A percentile compares a stretch with the other conserved stretches of the same genome.
Evolutionary conservation across 2,888 invertebrate species (phyloP).

Genomic region (Tolmerus cingulatus): DNA sequence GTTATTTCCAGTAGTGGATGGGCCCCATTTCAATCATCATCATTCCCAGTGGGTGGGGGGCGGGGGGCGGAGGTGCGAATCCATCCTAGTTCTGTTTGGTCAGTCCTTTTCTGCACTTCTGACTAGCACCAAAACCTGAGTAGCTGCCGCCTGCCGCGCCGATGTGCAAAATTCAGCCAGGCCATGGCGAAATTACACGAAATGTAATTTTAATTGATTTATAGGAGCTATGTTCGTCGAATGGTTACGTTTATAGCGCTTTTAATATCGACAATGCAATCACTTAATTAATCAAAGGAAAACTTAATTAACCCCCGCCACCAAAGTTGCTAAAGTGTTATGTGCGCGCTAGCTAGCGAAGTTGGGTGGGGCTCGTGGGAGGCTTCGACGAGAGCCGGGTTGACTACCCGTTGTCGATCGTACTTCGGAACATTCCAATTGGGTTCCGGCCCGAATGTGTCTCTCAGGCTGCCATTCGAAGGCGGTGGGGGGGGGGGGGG

Average conservation of each 20-base stretch:
- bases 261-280: constrained; percentile 54
- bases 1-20: constrained; percentile 8
- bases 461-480: neutral
- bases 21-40: constrained; percentile 27
- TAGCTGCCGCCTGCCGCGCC: neutral
- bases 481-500: neutral
- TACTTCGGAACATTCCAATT: neutral
- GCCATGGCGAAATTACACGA: constrained; percentile 44
- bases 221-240: constrained; percentile 46
- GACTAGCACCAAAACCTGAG: constrained; percentile 24
- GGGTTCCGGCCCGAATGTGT: neutral
- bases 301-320: constrained; percentile 52
- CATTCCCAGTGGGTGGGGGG: neutral
- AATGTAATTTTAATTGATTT: constrained; percentile 51
- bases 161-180: constrained; percentile 30
- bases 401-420: neutral
- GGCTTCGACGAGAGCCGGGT: neutral
- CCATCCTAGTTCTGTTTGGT: constrained; percentile 1
- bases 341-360: constrained; percentile 31
- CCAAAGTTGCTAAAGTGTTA: constrained; percentile 46
- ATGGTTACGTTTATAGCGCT: constrained; percentile 51
- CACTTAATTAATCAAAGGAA: constrained; percentile 54
- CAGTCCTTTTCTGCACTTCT: constrained; percentile 31
- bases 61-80: neutral
- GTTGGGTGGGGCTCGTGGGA: neutral